phyloP scores from a whole-genome alignment of 2,113 vertebrate genomes.

The Gallinago paraguaiae region DNA sequence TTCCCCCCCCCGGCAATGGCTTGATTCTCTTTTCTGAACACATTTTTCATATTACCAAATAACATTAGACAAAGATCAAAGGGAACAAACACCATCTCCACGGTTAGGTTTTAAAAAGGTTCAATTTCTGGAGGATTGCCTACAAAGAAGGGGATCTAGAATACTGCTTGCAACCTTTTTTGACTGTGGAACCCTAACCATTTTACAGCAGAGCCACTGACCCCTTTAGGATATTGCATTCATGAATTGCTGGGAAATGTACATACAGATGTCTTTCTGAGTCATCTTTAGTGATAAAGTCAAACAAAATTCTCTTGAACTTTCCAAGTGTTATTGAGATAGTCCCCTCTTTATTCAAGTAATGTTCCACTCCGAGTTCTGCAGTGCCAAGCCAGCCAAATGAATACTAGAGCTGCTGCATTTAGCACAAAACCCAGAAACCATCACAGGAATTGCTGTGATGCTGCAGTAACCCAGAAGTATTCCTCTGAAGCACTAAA shows the following conservation, averaged over 20 bases:
- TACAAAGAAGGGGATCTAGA: not conserved
- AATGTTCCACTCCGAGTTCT: not conserved
- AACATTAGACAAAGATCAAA: not conserved
- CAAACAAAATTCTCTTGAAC: not conserved
- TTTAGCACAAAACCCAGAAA: not conserved
- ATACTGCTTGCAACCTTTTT: not conserved
- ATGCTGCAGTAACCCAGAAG: not conserved
- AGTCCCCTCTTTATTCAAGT: not conserved
- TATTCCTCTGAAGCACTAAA: not conserved
- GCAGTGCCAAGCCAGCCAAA: not conserved
- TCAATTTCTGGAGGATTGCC: not conserved
- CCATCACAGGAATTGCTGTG: not conserved
- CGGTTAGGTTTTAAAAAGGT: not conserved
- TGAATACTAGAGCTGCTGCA: not conserved
- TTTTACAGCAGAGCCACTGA: not conserved
- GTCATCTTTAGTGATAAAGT: not conserved
- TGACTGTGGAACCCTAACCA: not conserved
- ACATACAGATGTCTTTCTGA: not conserved
- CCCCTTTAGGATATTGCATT: not conserved
- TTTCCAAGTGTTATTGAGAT: not conserved
- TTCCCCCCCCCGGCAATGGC: not conserved
- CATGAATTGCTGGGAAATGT: not conserved
- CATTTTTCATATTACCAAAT: not conserved
- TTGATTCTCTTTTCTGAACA: not conserved
- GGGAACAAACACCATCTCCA: not conserved